phyloP scores from a whole-genome alignment of 2,797 vertebrate species.

The Momotus momota region DNA sequence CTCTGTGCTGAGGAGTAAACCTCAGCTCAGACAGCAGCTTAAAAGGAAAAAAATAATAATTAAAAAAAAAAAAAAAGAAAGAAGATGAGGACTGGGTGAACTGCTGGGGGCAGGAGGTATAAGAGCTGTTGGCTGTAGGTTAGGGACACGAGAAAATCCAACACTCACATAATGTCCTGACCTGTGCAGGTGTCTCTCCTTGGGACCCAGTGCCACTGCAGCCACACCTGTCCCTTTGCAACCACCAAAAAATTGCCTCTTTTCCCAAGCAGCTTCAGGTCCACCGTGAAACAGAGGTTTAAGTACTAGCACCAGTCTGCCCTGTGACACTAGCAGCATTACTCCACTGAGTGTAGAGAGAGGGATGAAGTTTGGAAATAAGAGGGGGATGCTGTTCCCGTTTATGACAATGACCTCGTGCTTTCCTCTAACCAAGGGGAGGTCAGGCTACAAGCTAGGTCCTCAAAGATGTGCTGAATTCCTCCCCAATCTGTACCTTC shows the following conservation, averaged over 20 bases:
- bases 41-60: neutral
- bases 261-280: neutral
- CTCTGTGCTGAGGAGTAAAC: neutral
- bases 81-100: neutral
- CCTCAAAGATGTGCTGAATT: fast-evolving
- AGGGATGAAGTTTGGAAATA: neutral
- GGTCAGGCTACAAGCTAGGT: neutral
- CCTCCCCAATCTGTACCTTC: neutral
- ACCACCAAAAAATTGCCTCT: neutral
- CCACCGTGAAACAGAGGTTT: neutral
- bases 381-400: fast-evolving
- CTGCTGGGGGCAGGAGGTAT: neutral
- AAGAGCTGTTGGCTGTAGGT: neutral
- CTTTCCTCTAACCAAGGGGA: neutral
- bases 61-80: neutral
- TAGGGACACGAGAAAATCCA: neutral
- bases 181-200: neutral
- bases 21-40: neutral
- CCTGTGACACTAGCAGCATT: neutral
- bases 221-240: neutral
- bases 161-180: fast-evolving
- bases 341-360: fast-evolving
- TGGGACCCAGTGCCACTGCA: fast-evolving
- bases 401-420: neutral
- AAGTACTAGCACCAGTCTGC: neutral